Percentiles rank a stretch among this genome's conserved stretches.
Conservation (phyloP, 2,888 invertebrate genomes). For the Strigamia maritima region DNA sequence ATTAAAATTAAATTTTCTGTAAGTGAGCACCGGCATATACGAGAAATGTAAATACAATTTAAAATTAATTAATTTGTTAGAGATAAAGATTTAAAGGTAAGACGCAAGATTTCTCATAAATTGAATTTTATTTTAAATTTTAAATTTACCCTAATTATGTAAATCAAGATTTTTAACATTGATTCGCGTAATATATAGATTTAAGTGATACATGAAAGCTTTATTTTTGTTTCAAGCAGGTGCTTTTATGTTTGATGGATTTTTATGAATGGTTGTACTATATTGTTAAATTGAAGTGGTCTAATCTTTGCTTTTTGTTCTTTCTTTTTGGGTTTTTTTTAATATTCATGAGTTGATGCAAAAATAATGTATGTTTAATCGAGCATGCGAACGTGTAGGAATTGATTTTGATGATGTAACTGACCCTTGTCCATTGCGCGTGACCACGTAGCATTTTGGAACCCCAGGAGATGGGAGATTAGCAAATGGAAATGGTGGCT, state of each 20-base stretch:
- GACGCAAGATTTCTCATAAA: too few species aligned
- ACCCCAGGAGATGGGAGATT: slow-evolving; percentile 5
- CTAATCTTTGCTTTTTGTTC: background rate
- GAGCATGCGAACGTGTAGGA: background rate
- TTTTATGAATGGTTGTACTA: too few species aligned
- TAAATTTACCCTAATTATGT: too few species aligned
- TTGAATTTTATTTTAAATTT: too few species aligned
- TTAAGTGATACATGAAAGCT: background rate
- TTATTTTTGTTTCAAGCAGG: background rate
- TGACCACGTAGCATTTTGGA: background rate
- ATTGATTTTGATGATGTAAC: slow-evolving; percentile 15
- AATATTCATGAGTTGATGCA: background rate
- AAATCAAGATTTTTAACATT: too few species aligned
- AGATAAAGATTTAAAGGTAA: too few species aligned
- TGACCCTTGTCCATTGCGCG: slow-evolving; percentile 12
- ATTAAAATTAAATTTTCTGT: background rate
- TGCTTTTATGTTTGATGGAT: background rate
- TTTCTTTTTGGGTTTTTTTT: background rate
- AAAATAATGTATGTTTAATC: background rate
- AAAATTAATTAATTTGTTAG: too few species aligned
- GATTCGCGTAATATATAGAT: too few species aligned
- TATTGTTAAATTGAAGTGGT: too few species aligned
- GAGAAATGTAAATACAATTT: background rate
- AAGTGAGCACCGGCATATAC: background rate
- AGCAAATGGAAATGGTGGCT: background rate